Evolutionary conservation across 2,113 vertebrate species (phyloP).

Genomic region (Asarcornis scutulata): DNA sequence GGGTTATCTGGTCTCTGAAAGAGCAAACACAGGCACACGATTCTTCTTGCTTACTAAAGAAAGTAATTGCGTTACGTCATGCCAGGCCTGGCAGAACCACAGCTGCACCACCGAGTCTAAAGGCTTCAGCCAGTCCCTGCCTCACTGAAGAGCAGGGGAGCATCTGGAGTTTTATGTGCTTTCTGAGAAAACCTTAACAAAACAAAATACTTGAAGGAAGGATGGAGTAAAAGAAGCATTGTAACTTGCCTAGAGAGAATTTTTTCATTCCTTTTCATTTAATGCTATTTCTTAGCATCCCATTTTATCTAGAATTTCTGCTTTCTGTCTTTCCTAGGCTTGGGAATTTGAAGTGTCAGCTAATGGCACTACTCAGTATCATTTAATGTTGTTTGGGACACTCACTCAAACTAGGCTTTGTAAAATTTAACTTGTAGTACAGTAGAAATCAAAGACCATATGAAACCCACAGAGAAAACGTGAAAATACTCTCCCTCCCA

Average conservation of each 20-base stretch:
- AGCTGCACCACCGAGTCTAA: neutral
- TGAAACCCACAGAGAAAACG: neutral
- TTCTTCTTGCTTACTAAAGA: neutral
- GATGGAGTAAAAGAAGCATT: neutral
- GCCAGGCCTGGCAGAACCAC: neutral
- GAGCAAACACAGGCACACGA: neutral
- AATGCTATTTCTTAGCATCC: neutral
- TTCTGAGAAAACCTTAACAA: neutral
- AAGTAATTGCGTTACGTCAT: neutral
- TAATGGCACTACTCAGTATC: neutral
- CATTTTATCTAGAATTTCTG: neutral
- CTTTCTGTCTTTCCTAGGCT: neutral
- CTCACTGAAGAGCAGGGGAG: neutral
- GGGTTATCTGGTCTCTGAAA: constrained; percentile 88
- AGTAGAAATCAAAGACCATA: neutral
- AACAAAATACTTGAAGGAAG: neutral
- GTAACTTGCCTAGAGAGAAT: neutral
- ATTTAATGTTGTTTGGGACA: neutral
- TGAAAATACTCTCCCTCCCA: neutral
- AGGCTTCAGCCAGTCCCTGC: neutral
- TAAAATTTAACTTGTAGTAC: neutral
- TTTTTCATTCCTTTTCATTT: neutral
- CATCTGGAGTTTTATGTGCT: neutral
- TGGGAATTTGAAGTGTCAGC: neutral
- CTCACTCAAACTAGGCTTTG: neutral